Conservation (phyloP, 92 coral and sea anemone genomes). For the Palythoa grandis region DNA sequence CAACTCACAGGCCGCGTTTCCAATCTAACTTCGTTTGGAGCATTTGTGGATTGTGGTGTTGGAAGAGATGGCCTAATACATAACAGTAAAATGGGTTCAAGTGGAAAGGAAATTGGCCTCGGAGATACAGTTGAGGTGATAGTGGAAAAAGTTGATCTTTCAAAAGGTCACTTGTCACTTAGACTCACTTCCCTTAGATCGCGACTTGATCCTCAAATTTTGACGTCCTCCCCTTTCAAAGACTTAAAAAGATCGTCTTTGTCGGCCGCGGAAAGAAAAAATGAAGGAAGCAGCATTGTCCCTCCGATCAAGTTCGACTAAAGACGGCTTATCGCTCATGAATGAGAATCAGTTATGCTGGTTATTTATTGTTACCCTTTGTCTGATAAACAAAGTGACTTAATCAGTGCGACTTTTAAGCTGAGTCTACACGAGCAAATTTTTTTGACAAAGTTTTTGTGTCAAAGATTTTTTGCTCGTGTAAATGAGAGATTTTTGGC, state of each 20-base stretch:
- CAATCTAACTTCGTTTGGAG: conserved; percentile 95
- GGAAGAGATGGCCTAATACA: conserved; percentile 87
- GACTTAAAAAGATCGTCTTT: not conserved
- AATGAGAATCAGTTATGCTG: no score
- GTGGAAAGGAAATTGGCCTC: conserved; percentile 61
- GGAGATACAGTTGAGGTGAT: conserved; percentile 88
- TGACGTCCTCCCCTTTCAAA: conserved; percentile 45
- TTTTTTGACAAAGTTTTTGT: no score
- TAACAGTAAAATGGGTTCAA: conserved; percentile 64
- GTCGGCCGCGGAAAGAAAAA: not conserved
- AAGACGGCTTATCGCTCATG: not conserved
- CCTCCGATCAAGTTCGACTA: not conserved
- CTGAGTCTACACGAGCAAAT: no score
- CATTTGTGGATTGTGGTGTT: conserved; percentile 96
- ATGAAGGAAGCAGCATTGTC: not conserved
- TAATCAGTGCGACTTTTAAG: no score
- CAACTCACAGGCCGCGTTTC: conserved; percentile 85
- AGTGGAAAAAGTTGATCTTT: conserved; percentile 61
- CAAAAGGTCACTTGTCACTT: conserved; percentile 61
- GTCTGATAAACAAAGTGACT: no score
- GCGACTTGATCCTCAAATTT: conserved; percentile 63
- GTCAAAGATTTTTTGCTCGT: no score
- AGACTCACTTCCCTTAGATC: conserved; percentile 54
- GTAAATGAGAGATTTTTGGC: no score
- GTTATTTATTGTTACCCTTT: no score